Evolutionary conservation across 2,797 vertebrate genomes (phyloP).

Genomic region (Coluber constrictor): DNA sequence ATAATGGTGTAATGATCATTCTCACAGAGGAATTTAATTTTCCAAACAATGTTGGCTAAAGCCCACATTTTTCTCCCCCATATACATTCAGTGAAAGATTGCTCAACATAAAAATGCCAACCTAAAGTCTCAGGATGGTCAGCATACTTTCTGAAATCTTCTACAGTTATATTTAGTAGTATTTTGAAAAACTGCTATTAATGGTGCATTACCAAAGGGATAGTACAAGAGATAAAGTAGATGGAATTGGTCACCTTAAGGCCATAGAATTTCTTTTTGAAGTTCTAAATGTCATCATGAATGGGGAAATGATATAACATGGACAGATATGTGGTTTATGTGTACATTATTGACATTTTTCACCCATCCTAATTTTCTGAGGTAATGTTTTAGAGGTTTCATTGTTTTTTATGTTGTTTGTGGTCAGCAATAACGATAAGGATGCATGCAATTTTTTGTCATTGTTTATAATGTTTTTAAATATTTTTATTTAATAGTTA

Average conservation of each 20-base stretch:
- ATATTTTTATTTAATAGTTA: not conserved
- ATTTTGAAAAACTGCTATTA: not conserved
- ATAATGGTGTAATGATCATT: conserved; percentile 55
- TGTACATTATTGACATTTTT: not conserved
- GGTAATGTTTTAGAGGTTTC: not conserved
- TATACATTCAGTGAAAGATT: conserved; percentile 47
- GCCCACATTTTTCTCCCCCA: conserved; percentile 50
- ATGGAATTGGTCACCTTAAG: not conserved
- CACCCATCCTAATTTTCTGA: not conserved
- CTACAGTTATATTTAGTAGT: conserved; percentile 16
- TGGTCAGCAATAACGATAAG: not conserved
- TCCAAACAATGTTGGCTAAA: conserved; percentile 62
- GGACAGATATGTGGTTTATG: not conserved
- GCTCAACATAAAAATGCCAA: conserved; percentile 37
- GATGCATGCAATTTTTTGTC: not conserved
- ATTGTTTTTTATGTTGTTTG: not conserved
- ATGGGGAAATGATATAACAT: not conserved
- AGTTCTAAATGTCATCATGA: not conserved
- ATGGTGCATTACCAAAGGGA: not conserved
- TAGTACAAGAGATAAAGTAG: not conserved
- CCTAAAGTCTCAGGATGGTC: conserved; percentile 31
- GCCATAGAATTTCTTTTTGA: not conserved
- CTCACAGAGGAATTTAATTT: conserved; percentile 62
- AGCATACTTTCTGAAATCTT: conserved; percentile 31
- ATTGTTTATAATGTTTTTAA: not conserved